Evolutionary conservation across 2,888 invertebrate species (phyloP).

Genomic region (Automeris io): DNA sequence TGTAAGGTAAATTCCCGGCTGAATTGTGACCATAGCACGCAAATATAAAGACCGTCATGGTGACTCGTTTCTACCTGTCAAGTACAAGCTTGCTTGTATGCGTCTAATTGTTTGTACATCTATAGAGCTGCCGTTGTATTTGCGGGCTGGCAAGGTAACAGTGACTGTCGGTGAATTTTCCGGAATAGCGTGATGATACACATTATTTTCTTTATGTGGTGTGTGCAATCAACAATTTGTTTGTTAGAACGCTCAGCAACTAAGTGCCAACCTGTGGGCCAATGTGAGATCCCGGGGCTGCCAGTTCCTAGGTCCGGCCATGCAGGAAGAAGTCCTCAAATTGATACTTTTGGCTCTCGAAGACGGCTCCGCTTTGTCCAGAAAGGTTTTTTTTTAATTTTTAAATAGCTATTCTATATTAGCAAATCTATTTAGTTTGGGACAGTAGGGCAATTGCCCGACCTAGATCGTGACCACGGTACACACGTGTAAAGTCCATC

Average conservation of each 20-base stretch:
- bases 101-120: too few species aligned
- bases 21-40: too few species aligned
- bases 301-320: constrained; percentile 98
- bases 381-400: constrained; percentile 78
- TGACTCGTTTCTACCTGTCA: too few species aligned
- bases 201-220: not conserved
- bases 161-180: not conserved
- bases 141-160: too few species aligned
- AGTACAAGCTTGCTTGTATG: too few species aligned
- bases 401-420: not conserved
- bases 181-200: not conserved
- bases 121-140: too few species aligned
- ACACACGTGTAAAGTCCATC: too few species aligned
- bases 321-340: constrained; percentile 99
- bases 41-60: too few species aligned
- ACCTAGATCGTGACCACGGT: too few species aligned
- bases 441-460: too few species aligned
- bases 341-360: constrained; percentile 95
- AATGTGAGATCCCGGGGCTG: constrained; percentile 97
- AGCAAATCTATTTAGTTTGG: too few species aligned
- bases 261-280: constrained; percentile 96
- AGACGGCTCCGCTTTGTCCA: constrained; percentile 94
- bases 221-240: not conserved
- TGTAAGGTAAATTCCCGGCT: too few species aligned
- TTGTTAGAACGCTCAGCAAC: constrained; percentile 91